Evolutionary conservation across 2,797 vertebrate genomes (phyloP).

Genomic region (Oreochromis grahami): DNA sequence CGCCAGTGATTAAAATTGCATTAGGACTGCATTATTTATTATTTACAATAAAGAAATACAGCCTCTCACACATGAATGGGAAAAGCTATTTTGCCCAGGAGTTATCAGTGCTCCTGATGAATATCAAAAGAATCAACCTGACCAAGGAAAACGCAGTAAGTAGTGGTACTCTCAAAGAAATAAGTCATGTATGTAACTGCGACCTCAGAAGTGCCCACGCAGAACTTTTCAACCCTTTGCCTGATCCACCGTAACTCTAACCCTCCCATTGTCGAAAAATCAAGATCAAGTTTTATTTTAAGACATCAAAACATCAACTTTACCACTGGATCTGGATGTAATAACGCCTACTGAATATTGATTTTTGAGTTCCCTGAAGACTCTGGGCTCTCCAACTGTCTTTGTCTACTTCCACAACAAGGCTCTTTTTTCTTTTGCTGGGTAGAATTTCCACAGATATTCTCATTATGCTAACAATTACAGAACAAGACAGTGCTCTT

Average conservation of each 20-base stretch:
- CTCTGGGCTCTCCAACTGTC: background rate
- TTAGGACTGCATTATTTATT: background rate
- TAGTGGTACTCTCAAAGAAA: background rate
- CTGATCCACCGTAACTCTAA: background rate
- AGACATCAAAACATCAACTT: background rate
- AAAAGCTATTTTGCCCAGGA: background rate
- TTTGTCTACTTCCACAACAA: background rate
- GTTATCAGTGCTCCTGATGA: background rate
- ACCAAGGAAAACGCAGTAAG: background rate
- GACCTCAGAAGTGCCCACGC: background rate
- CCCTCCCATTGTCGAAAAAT: background rate
- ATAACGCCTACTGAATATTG: background rate
- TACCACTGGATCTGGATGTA: background rate
- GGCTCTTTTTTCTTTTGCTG: background rate
- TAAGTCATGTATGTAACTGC: background rate
- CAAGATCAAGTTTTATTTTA: background rate
- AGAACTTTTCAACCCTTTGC: background rate
- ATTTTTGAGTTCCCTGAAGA: background rate
- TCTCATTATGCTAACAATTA: background rate
- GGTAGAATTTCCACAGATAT: background rate
- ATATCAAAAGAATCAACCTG: background rate
- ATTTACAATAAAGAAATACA: background rate
- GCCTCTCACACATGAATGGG: background rate
- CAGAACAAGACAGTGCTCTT: background rate
- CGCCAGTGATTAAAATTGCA: background rate